Conservation (phyloP, 2,113 vertebrate genomes). For the Archocentrus centrarchus region DNA sequence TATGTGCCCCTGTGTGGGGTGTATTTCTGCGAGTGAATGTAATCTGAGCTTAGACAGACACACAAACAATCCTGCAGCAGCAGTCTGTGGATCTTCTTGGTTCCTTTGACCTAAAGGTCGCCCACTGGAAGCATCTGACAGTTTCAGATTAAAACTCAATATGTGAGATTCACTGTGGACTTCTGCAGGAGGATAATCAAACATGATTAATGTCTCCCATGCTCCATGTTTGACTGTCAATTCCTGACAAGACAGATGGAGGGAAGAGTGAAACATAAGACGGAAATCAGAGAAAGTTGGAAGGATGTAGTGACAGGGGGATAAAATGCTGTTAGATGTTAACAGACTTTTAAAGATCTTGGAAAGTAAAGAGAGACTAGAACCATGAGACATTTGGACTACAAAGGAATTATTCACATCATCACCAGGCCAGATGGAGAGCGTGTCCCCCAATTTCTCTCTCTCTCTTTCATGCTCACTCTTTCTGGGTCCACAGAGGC, state of each 20-base stretch:
- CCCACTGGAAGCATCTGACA: constrained; percentile 32
- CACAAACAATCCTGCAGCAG: background rate
- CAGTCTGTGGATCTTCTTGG: constrained; percentile 32
- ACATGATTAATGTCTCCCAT: constrained; percentile 49
- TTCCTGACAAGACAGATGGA: constrained; percentile 21
- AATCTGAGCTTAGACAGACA: background rate
- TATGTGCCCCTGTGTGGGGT: background rate
- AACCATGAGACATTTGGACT: constrained; percentile 18
- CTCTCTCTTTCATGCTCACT: background rate
- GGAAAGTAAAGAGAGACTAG: constrained; percentile 7
- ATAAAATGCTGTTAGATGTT: constrained; percentile 10
- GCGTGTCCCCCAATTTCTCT: constrained; percentile 10
- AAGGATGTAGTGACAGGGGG: constrained; percentile 1
- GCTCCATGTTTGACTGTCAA: background rate
- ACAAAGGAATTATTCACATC: constrained; percentile 29
- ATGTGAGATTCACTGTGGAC: constrained; percentile 61
- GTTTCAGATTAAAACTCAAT: constrained; percentile 47
- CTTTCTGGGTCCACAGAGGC: constrained; percentile 52
- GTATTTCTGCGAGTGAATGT: background rate
- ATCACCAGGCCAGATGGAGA: constrained; percentile 31
- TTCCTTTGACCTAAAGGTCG: constrained; percentile 67
- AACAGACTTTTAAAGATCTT: constrained; percentile 18
- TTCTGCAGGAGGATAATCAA: constrained; percentile 62
- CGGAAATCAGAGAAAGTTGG: background rate
- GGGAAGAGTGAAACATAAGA: background rate